Evolutionary conservation across 2,797 vertebrate genomes (phyloP).

Genomic region (Tokudaia muenninki): DNA sequence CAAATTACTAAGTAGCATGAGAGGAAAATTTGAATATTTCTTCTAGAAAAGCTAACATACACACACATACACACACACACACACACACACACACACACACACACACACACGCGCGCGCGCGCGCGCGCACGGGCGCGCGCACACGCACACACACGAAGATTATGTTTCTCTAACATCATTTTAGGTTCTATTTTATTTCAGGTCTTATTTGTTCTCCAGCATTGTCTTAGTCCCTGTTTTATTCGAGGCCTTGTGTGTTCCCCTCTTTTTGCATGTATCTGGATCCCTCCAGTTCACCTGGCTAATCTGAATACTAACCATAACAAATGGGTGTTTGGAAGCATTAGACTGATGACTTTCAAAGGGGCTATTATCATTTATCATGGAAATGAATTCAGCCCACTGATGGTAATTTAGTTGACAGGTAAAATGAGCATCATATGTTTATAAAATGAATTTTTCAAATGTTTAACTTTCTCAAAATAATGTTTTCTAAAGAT

Average conservation of each 20-base stretch:
- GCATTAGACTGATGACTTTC: conserved; percentile 78
- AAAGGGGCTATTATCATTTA: conserved; percentile 74
- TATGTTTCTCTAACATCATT: background rate
- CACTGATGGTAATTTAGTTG: conserved; percentile 69
- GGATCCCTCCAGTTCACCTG: conserved; percentile 48
- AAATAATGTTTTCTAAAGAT: conserved; percentile 72
- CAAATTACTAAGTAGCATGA: conserved; percentile 8
- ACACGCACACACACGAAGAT: background rate
- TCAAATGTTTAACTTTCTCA: conserved; percentile 73
- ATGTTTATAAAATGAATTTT: conserved; percentile 71
- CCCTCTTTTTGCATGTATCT: conserved; percentile 24
- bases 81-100: background rate
- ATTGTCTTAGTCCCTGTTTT: background rate
- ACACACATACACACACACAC: background rate
- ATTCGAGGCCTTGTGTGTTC: conserved; percentile 28
- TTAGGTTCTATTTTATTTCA: background rate
- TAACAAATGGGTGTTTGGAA: conserved; percentile 79
- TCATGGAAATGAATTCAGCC: conserved; percentile 76
- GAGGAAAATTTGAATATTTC: background rate
- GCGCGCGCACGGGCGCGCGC: no score
- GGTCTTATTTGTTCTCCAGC: background rate
- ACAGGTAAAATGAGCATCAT: conserved; percentile 70
- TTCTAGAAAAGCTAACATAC: background rate
- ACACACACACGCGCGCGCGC: no score
- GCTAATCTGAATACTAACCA: conserved; percentile 79